Base-by-base conservation (phyloP, 1,140 invertebrate species). In the Mylabris phalerata region DNA sequence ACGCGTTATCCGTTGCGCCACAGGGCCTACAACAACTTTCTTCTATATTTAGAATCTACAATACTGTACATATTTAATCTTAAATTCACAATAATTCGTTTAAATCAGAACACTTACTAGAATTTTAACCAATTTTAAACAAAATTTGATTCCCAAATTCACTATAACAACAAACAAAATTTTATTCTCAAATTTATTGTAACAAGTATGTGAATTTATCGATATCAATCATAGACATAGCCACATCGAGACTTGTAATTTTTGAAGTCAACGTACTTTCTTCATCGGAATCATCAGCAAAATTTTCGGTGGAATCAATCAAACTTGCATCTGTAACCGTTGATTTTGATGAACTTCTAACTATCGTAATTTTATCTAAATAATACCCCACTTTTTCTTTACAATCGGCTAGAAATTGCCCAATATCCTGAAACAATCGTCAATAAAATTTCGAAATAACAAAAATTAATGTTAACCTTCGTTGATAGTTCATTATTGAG, bases 1-100 rank as follows among this genome's bases (percentile, higher is more conserved):
- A 88, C 86, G 87, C 87, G 87, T 90, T 90, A 89, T 89, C 87
- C 87, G 81, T 90, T 89, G 87, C 87, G 87, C 87, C 87, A 89
- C 87, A 88, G 81, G 86, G 84, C 87, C 87, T 70, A 43, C 10
- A 32, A 19, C 19, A 19, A 19, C 1, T 19, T 2, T 19, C 19
- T 19, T 19, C 19, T 19, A 1, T 19, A 19, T 19, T 19, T 19
- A 19, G 19, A 19, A 19, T 2, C 19, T 19, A 19, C 19, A 19
- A 19, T 19, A 19, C 19, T 19, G 19, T 1, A 19, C 19, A 1
- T 19, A 19, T 19, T 19, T 19, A 19, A 19, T 19, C 1, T 19
- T 19, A 19, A 19, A 19, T 19, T 2, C 19, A 19, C 19, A 19
- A 19, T 19, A 19, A 19, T 19, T 19, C 19, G 19, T 19, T 19